Evolutionary conservation across 1,140 invertebrate species (phyloP).

Genomic region (Lepidurus arcticus): DNA sequence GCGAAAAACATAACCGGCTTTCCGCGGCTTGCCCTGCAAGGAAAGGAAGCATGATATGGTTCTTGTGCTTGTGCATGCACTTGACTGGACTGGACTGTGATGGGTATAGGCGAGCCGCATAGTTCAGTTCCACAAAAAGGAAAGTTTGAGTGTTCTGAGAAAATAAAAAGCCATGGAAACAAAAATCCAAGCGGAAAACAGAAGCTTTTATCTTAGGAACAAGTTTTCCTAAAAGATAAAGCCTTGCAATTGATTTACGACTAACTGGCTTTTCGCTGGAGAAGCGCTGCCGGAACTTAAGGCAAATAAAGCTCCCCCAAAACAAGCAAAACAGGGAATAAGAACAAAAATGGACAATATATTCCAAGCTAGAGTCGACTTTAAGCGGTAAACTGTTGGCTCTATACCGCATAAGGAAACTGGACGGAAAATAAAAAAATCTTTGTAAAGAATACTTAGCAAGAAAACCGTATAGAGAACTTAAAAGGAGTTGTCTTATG

Average conservation of each 20-base stretch:
- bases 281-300: background rate
- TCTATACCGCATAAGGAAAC: background rate
- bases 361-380: background rate
- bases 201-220: conserved; percentile 7
- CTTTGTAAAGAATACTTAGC: background rate
- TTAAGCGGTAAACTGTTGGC: background rate
- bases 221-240: conserved; percentile 13
- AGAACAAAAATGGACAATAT: background rate
- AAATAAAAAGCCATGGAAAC: background rate
- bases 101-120: conserved; percentile 6
- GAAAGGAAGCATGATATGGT: background rate
- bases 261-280: background rate
- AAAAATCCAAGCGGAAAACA: background rate
- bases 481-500: background rate
- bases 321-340: background rate
- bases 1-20: too few species aligned
- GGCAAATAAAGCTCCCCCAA: background rate
- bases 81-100: background rate
- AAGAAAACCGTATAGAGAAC: background rate
- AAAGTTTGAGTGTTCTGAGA: background rate
- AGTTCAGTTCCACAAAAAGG: background rate
- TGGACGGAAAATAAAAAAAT: background rate
- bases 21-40: background rate
- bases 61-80: background rate
- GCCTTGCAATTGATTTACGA: conserved; percentile 21